Conservation (phyloP, 1,140 invertebrate genomes). For the Elymnias hypermnestra region DNA sequence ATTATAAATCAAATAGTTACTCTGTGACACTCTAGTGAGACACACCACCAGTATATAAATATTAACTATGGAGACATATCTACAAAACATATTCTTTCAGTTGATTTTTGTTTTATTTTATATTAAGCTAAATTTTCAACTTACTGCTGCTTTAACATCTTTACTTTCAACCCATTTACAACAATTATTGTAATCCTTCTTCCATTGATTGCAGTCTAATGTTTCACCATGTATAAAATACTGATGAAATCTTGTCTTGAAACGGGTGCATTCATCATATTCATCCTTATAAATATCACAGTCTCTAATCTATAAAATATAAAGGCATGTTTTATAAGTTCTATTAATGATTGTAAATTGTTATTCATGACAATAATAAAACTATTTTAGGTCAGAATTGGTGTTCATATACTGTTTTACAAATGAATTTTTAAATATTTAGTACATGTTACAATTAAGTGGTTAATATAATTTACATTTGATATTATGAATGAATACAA, state of each 20-base stretch:
- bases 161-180: constrained; percentile 79
- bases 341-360: background rate
- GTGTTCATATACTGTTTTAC: too few species aligned
- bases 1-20: too few species aligned
- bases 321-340: background rate
- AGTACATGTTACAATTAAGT: too few species aligned
- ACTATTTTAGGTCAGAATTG: background rate
- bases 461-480: too few species aligned
- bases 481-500: too few species aligned
- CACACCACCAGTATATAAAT: too few species aligned
- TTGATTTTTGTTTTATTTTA: too few species aligned
- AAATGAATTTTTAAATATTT: too few species aligned
- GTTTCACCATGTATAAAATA: constrained; percentile 87
- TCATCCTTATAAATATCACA: constrained; percentile 87
- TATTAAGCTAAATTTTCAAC: constrained; percentile 33
- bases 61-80: too few species aligned
- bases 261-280: constrained; percentile 85
- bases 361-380: background rate
- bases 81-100: too few species aligned
- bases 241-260: constrained; percentile 88
- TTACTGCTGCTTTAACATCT: constrained; percentile 82
- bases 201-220: constrained; percentile 86
- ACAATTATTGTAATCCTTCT: constrained; percentile 86
- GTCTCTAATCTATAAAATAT: constrained; percentile 78
- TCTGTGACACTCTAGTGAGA: too few species aligned